Evolutionary conservation across 2,113 vertebrate species (phyloP).

Genomic region (Rhynchomys soricoides): DNA sequence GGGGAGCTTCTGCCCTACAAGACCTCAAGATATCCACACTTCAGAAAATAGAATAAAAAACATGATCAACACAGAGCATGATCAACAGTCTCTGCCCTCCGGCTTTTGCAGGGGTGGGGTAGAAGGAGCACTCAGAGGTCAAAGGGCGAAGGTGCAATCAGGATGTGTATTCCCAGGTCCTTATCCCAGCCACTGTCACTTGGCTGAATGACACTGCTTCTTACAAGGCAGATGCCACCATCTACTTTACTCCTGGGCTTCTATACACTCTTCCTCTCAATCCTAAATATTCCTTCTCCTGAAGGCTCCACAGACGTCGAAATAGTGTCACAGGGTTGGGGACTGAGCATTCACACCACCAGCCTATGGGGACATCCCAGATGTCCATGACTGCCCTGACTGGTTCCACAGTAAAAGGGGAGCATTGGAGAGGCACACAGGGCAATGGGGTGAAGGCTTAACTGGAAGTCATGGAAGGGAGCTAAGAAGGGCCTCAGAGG

Average conservation of each 20-base stretch:
- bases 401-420: not conserved
- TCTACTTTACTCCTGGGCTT: not conserved
- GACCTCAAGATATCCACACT: not conserved
- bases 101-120: not conserved
- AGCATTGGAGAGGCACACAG: not conserved
- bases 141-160: accelerated
- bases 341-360: not conserved
- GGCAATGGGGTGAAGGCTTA: not conserved
- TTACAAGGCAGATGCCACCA: not conserved
- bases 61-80: accelerated
- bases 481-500: not conserved
- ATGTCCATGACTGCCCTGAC: not conserved
- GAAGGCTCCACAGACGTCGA: not conserved
- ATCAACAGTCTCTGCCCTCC: too few relatives aligned
- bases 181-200: accelerated
- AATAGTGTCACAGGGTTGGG: not conserved
- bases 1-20: not conserved
- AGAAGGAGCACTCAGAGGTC: accelerated
- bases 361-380: not conserved
- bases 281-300: not conserved
- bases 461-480: not conserved
- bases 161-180: accelerated
- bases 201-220: not conserved
- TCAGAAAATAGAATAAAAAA: not conserved
- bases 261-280: not conserved